Evolutionary conservation across 2,113 vertebrate genomes (phyloP).

Genomic region (Ailurus styani): DNA sequence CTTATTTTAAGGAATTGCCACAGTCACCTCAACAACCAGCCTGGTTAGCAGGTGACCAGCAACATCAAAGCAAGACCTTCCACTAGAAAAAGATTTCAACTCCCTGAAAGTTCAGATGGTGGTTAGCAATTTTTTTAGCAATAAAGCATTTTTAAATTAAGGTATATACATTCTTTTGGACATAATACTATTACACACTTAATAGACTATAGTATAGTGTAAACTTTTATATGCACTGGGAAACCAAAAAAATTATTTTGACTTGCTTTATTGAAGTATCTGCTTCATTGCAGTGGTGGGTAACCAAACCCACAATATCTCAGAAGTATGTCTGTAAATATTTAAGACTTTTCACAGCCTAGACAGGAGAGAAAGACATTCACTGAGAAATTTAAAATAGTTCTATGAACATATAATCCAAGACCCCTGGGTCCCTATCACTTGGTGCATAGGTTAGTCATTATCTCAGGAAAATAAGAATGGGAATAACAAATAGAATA

Average conservation of each 20-base stretch:
- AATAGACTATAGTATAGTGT: neutral
- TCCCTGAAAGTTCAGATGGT: neutral
- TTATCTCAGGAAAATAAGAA: neutral
- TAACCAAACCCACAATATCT: neutral
- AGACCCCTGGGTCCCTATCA: neutral
- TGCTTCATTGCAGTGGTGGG: neutral
- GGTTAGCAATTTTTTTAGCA: neutral
- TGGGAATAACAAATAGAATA: neutral
- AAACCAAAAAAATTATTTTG: neutral
- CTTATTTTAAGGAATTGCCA: neutral
- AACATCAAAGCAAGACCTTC: neutral
- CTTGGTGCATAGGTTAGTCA: neutral
- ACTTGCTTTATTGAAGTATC: neutral
- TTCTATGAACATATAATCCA: neutral
- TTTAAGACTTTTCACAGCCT: neutral
- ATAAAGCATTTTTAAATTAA: neutral
- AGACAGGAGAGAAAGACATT: neutral
- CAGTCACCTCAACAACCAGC: neutral
- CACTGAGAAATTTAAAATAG: neutral
- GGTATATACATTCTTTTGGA: neutral
- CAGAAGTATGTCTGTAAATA: neutral
- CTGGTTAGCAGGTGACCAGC: neutral
- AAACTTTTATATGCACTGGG: neutral
- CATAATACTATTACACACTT: neutral
- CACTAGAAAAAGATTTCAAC: neutral